Evolutionary conservation across 2,888 invertebrate species (phyloP).

Genomic region (Helleia helle): DNA sequence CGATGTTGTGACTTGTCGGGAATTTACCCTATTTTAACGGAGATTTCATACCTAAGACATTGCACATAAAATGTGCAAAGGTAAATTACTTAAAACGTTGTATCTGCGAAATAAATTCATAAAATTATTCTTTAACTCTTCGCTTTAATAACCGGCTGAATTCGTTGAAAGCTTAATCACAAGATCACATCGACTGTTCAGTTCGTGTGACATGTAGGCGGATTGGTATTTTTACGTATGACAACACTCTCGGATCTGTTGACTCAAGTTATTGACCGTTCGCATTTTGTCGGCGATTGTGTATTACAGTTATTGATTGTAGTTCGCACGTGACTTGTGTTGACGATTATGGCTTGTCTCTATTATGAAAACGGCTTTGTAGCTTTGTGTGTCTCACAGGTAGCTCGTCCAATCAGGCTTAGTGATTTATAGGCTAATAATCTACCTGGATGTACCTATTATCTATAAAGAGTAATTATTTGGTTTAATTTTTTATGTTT

Average conservation of each 20-base stretch:
- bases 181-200: conserved; percentile 6
- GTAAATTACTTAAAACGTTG: neutral
- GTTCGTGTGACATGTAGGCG: conserved; percentile 12
- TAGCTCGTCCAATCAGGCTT: neutral
- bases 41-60: conserved; percentile 19
- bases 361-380: conserved; percentile 40
- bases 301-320: conserved; percentile 71
- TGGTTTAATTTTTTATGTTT: no score
- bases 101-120: no score
- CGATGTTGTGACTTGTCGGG: conserved; percentile 52
- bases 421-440: no score
- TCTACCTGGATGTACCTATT: no score
- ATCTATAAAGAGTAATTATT: no score
- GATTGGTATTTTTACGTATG: conserved; percentile 25
- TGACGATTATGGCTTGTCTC: conserved; percentile 48
- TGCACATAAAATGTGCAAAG: neutral
- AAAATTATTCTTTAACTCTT: neutral
- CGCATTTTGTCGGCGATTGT: conserved; percentile 62
- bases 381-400: conserved; percentile 8
- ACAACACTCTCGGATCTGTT: conserved; percentile 49
- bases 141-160: neutral
- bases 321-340: conserved; percentile 66
- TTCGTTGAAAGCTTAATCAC: conserved; percentile 5
- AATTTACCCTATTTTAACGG: conserved; percentile 31
- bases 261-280: conserved; percentile 67